Base-by-base conservation (phyloP, 2,888 invertebrate species). In the Notodonta ziczac region DNA sequence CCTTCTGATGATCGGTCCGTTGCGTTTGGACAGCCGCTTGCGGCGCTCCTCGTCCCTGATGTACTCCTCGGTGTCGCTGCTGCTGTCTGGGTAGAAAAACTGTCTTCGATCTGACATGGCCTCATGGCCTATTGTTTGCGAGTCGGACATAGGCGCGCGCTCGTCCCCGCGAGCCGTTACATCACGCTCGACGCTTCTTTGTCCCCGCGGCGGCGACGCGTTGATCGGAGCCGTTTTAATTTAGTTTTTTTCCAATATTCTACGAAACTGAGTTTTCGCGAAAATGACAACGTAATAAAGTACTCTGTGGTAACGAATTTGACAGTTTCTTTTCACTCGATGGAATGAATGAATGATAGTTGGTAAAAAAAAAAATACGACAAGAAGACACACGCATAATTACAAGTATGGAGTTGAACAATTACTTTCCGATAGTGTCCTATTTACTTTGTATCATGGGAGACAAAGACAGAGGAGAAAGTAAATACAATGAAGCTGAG, bases 31-130 rank as follows among this genome's bases (percentile, higher is more conserved):
- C 59, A 93, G 71, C 62, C 91, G 84, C 72, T 91, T 93, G 57
- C 97, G 95, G 82, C 96, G 96, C 84, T 97, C 97, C 63, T 96
- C 95, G 76, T 92, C 92, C 80, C 96, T 95, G 77, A 95, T 94
- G 79, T 97, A 97, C 84, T 97, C 97, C 87, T 97, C 97, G 32
- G 97, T 97, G 84, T 97, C 97, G 81, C 97, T 97, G 85, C 97
- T 97, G 82, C 97, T 97, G 80, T 97, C 96, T 65, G 89, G 88
- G 65, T 91, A 93, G 79, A 92, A 90, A 74, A 92, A 94, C n/a
- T 87, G 84, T 76, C 93, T 84, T 67, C 90, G 81, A 62, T 90
- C 91, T 61, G 76, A 81, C 89, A 89, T 88, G 86, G 90, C 91
- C 89, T 90, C 87, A 40, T 77, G 87, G 83, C 87, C 90, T 68